phyloP scores from a whole-genome alignment of 2,888 invertebrate genomes.

The Drosophila suboccidentalis region DNA sequence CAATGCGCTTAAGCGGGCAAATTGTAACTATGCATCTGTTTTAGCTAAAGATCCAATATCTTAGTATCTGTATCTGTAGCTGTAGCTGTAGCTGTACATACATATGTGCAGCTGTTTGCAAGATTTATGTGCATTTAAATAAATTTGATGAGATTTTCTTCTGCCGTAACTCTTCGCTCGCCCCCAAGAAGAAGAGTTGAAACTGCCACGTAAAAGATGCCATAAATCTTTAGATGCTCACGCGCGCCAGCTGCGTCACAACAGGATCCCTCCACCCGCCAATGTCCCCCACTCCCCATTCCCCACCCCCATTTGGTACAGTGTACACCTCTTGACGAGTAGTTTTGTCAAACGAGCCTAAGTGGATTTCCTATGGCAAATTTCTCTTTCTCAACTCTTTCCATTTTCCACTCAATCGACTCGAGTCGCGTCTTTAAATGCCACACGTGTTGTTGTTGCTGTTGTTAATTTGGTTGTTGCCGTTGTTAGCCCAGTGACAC shows the following conservation, averaged over 20 bases:
- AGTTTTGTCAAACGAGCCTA: constrained; percentile 79
- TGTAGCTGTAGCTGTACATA: constrained; percentile 3
- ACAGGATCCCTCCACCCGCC: constrained; percentile 19
- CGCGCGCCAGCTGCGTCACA: constrained; percentile 55
- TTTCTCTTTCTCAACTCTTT: constrained; percentile 34
- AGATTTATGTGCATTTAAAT: constrained; percentile 80
- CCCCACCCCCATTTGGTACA: not conserved
- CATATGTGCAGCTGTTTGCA: constrained; percentile 53
- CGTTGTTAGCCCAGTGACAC: constrained; percentile 37
- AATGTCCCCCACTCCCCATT: not conserved
- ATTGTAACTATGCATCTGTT: constrained; percentile 29
- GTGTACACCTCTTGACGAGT: constrained; percentile 47
- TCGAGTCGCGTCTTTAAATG: constrained; percentile 47
- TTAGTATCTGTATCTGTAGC: constrained; percentile 18
- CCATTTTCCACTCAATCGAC: constrained; percentile 7
- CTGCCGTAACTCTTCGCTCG: constrained; percentile 55
- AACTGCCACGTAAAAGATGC: constrained; percentile 74
- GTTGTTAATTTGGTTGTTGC: constrained; percentile 22
- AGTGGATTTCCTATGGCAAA: constrained; percentile 70
- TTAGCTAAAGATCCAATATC: constrained; percentile 14
- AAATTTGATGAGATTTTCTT: constrained; percentile 76
- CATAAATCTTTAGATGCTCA: constrained; percentile 72
- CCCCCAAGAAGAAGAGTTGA: constrained; percentile 48
- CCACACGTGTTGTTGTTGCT: constrained; percentile 41
- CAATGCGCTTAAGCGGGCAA: constrained; percentile 55